These are phyloP conservation scores for Pseudomyrmex dendroicus DNA, from an alignment of 1,140 invertebrate species.

Conservation along the genomic window DNA sequence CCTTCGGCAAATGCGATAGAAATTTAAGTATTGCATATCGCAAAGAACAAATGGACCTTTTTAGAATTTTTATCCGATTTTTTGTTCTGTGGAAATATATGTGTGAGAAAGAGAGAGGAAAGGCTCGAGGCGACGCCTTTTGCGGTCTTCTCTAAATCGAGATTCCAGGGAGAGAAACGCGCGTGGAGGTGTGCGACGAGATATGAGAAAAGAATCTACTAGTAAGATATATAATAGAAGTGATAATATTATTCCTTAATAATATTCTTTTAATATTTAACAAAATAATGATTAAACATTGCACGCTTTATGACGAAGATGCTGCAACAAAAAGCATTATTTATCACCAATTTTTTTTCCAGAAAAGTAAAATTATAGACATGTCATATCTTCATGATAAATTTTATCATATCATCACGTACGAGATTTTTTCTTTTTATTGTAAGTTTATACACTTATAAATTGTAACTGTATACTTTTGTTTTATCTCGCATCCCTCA, in stretches of 20 bases:
- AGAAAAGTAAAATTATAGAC: background rate
- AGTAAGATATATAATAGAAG: slow-evolving; percentile 30
- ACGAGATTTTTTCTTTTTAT: background rate
- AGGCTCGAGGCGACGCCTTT: slow-evolving; percentile 16
- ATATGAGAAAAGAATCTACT: slow-evolving; percentile 13
- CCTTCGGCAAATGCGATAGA: background rate
- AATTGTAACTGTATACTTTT: slow-evolving; percentile 12
- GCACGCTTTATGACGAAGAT: background rate
- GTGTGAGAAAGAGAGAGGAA: background rate
- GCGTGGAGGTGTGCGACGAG: background rate
- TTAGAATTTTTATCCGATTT: slow-evolving; percentile 21
- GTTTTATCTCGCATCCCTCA: slow-evolving; percentile 18
- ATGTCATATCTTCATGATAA: background rate
- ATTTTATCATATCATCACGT: slow-evolving; percentile 31
- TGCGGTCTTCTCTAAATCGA: slow-evolving; percentile 13
- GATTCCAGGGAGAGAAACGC: background rate
- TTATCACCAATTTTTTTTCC: background rate
- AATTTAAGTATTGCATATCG: background rate
- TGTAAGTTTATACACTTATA: slow-evolving; percentile 19
- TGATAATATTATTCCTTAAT: background rate
- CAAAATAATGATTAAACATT: background rate
- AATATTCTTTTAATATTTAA: too few species aligned
- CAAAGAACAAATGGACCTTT: slow-evolving; percentile 3
- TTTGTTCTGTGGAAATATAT: slow-evolving; percentile 12
- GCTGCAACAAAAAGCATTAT: background rate